These are phyloP conservation scores for Microdon myrmicae DNA, from an alignment of 2,888 invertebrate species.

Conservation along the genomic window DNA sequence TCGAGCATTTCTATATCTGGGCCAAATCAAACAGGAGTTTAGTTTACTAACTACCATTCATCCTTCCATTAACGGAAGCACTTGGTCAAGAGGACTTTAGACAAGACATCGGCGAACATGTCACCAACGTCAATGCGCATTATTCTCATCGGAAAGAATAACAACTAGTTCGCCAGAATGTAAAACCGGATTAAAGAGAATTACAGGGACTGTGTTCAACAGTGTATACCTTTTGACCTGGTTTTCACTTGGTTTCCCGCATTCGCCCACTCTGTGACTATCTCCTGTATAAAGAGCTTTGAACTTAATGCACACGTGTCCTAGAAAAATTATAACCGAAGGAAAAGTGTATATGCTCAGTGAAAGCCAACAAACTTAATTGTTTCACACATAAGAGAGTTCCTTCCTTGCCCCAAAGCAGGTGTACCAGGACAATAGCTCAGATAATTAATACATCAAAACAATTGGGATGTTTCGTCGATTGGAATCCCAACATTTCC, in stretches of 20 bases:
- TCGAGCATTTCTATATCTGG: slow-evolving; percentile 3
- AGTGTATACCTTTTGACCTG: slow-evolving; percentile 46
- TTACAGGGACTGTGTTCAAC: slow-evolving; percentile 23
- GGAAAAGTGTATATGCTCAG: too few species aligned
- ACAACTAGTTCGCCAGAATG: slow-evolving; percentile 24
- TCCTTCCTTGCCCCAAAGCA: too few species aligned
- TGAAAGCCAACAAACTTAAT: too few species aligned
- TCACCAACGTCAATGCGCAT: slow-evolving; percentile 16
- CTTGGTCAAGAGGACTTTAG: slow-evolving; percentile 24
- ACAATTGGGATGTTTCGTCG: too few species aligned
- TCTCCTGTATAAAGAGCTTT: too few species aligned
- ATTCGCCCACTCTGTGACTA: neutral
- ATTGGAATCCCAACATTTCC: too few species aligned
- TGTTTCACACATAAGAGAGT: too few species aligned
- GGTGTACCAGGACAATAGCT: too few species aligned
- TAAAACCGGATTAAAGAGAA: slow-evolving; percentile 49
- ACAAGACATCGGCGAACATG: neutral
- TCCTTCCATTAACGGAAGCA: slow-evolving; percentile 2
- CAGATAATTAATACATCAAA: too few species aligned
- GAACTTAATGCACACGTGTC: too few species aligned
- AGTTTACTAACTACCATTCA: too few species aligned
- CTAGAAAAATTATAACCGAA: too few species aligned
- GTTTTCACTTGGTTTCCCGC: slow-evolving; percentile 9
- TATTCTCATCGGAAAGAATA: slow-evolving; percentile 10
- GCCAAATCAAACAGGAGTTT: slow-evolving; percentile 4